Percentiles rank a stretch among this genome's conserved stretches.
Evolutionary conservation across 2,797 vertebrate genomes (phyloP).

Genomic region (Siniperca scherzeri): DNA sequence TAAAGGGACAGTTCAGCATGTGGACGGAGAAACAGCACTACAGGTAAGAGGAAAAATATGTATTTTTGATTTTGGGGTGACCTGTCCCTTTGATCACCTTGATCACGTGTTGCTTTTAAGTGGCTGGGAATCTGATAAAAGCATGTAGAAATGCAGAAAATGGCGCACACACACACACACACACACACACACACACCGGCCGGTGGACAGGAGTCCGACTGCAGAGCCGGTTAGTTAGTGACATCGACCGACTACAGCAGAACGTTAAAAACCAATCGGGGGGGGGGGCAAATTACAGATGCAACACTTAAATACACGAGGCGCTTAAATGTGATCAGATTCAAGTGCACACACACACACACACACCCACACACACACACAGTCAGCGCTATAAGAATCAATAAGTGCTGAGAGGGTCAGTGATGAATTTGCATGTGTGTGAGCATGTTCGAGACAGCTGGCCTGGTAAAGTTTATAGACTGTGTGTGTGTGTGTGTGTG

Average conservation of each 20-base stretch:
- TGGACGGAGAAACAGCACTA: no score
- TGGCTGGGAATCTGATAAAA: no score
- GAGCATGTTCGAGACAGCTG: background rate
- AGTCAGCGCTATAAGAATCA: background rate
- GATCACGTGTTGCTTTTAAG: no score
- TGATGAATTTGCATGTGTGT: slow-evolving; percentile 15
- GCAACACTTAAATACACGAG: background rate
- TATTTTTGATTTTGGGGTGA: no score
- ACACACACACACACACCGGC: background rate
- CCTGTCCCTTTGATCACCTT: no score
- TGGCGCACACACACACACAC: no score
- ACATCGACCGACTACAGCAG: slow-evolving; percentile 1
- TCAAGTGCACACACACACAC: background rate
- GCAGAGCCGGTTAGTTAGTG: background rate
- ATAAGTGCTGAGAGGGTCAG: slow-evolving; percentile 4
- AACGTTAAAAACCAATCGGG: slow-evolving; percentile 11
- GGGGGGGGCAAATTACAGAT: slow-evolving; percentile 1
- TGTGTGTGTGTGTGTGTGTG: background rate
- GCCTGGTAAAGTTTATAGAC: background rate
- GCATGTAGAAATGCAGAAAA: no score
- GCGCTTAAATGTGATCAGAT: background rate
- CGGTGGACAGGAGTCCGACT: background rate
- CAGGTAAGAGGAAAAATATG: no score
- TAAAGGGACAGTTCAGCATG: no score
- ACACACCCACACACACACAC: rapidly evolving